phyloP scores from a whole-genome alignment of 2,888 invertebrate species.

The Melanostoma scalare region DNA sequence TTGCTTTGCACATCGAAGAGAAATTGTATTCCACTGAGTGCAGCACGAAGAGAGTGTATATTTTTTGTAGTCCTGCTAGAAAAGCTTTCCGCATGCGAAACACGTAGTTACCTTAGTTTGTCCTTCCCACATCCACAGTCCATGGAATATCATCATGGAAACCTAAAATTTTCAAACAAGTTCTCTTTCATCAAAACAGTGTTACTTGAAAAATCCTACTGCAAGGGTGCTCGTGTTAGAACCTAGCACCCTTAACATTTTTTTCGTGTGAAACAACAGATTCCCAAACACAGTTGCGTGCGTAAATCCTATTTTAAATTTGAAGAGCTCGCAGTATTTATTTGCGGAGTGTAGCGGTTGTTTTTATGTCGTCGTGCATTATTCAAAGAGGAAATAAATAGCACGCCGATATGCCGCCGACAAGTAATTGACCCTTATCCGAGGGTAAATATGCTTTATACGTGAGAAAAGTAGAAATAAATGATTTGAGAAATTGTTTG shows the following conservation, averaged over 20 bases:
- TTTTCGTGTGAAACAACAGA: conserved; percentile 16
- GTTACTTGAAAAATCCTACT: conserved; percentile 64
- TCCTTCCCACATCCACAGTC: conserved; percentile 24
- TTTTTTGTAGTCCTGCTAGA: not conserved
- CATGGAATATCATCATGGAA: conserved; percentile 57
- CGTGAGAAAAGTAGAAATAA: conserved; percentile 28
- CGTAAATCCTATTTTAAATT: conserved; percentile 51
- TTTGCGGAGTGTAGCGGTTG: conserved; percentile 28
- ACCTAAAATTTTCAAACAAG: conserved; percentile 58
- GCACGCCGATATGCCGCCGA: conserved; percentile 12
- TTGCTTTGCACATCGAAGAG: conserved; percentile 35
- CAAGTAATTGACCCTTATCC: conserved; percentile 37
- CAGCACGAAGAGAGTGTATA: conserved; percentile 35
- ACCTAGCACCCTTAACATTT: conserved; percentile 35
- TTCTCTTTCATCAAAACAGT: conserved; percentile 66
- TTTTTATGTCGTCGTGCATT: conserved; percentile 12
- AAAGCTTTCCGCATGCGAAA: conserved; percentile 63
- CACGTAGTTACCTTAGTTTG: conserved; percentile 24
- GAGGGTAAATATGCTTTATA: conserved; percentile 11
- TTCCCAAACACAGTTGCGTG: conserved; percentile 51
- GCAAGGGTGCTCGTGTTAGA: conserved; percentile 60
- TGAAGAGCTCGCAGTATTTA: conserved; percentile 29
- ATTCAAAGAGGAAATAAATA: conserved; percentile 12
- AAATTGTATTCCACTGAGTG: conserved; percentile 18
- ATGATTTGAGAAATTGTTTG: conserved; percentile 38